Percentiles rank a stretch among this genome's conserved stretches.
These are phyloP conservation scores for Lamellibrachia columna DNA, from an alignment of 2,888 invertebrate genomes.

Conservation along the genomic window DNA sequence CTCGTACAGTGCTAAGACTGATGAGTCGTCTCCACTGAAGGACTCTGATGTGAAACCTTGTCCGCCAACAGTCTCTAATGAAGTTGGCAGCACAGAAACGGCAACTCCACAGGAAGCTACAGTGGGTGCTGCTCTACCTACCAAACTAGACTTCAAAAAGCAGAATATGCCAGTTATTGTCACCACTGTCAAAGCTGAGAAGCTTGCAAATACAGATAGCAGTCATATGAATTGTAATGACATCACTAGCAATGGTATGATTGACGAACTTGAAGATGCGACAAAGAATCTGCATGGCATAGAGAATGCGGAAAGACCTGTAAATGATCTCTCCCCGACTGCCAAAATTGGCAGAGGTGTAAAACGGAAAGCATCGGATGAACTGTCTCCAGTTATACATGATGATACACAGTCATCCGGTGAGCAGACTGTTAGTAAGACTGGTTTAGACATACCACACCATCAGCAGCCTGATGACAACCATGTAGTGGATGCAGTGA, in stretches of 20 bases:
- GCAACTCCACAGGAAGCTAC: neutral
- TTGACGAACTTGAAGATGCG: neutral
- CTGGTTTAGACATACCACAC: neutral
- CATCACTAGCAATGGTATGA: conserved; percentile 6
- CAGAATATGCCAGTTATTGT: neutral
- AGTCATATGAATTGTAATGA: neutral
- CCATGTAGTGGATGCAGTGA: neutral
- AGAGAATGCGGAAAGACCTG: neutral
- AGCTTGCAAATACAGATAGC: neutral
- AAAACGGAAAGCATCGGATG: neutral
- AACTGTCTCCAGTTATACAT: neutral
- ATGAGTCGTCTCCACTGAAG: neutral
- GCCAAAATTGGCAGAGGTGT: neutral
- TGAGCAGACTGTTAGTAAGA: neutral
- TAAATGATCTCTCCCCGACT: neutral
- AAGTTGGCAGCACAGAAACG: neutral
- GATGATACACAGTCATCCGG: neutral
- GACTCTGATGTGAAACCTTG: neutral
- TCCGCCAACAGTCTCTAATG: neutral
- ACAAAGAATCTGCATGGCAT: neutral
- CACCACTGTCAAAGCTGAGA: neutral
- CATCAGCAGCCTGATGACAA: neutral
- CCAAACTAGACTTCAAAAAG: neutral
- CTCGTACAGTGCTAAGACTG: neutral
- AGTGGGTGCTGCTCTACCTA: neutral